Evolutionary conservation across 2,797 vertebrate species (phyloP).

Genomic region (Pterois miles): DNA sequence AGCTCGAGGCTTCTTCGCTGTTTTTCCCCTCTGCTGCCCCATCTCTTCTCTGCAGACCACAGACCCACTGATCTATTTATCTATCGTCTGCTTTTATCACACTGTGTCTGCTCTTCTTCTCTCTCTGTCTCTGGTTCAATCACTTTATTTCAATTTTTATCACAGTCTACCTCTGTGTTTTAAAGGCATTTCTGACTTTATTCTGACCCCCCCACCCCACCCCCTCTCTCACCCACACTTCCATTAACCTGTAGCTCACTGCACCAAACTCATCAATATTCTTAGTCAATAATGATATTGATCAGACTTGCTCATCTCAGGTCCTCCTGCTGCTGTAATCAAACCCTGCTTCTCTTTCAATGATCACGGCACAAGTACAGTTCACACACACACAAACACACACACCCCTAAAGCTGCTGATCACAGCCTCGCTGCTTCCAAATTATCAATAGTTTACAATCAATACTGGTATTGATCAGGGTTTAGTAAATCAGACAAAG

Average conservation of each 20-base stretch:
- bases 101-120: slow-evolving; percentile 12
- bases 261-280: slow-evolving; percentile 41
- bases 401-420: slow-evolving; percentile 57
- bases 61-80: slow-evolving; percentile 12
- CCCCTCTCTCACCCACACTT: background rate
- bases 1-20: background rate
- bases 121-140: background rate
- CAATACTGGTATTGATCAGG: slow-evolving; percentile 39
- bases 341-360: slow-evolving; percentile 48
- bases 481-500: slow-evolving; percentile 6
- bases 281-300: slow-evolving; percentile 37
- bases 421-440: slow-evolving; percentile 32
- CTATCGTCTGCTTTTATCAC: slow-evolving; percentile 11
- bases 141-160: background rate
- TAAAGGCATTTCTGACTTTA: background rate
- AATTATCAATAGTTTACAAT: slow-evolving; percentile 41
- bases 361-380: slow-evolving; percentile 26
- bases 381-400: slow-evolving; percentile 15
- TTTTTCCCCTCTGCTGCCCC: background rate
- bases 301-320: slow-evolving; percentile 49
- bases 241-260: slow-evolving; percentile 51
- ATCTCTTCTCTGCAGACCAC: slow-evolving; percentile 4
- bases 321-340: slow-evolving; percentile 43
- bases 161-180: background rate
- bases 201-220: background rate